Base-by-base conservation (phyloP, 1,140 invertebrate species). In the Drosophila grimshawi region DNA sequence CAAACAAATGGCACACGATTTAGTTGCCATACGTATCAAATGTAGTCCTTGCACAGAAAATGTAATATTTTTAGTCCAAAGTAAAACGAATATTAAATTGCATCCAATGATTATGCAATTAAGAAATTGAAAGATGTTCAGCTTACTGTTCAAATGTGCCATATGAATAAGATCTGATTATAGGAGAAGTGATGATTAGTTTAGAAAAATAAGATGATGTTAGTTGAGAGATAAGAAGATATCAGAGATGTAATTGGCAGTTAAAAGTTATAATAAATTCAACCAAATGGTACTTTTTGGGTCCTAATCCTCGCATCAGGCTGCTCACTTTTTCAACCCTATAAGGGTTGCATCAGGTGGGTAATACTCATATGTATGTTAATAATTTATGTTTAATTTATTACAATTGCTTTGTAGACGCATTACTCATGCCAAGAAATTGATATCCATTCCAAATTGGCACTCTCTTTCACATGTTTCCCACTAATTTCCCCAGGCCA, bases 1-100 rank as follows among this genome's bases (percentile, higher is more conserved):
- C 46, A 46, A 33, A 59, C 39, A 72, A 72, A 72, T 52, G n/a
- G 29, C 56, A 56, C 30, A 43, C 61, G n/a, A 64, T 64, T 71
- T 64, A 65, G 43, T 45, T 39, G 51, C 4, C 64, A n/a, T 41
- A 55, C 10, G 32, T 19, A 37, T 11, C 48, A 30, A 55, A 53
- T 63, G 39, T 32, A 55, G 2, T 19, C 4, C 4, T 37, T 30
- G 29, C 35, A 39, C n/a, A 5, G 5, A 7, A 10, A 51, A 2
- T 33, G 5, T 19, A 53, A 5, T 8, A 29, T 10, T 52, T 39
- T 41, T 10, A 59, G 45, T 19, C 30, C 5, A 11, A 52, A 61
- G 52, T 49, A 51, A 19, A 19, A 59, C 5, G 11, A 5, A 2
- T 29, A 39, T 56, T 56, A 39, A 8, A 11, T 41, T 56, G 5